phyloP scores from a whole-genome alignment of 2,797 vertebrate species.

The Petrocephalus schoutedeni region DNA sequence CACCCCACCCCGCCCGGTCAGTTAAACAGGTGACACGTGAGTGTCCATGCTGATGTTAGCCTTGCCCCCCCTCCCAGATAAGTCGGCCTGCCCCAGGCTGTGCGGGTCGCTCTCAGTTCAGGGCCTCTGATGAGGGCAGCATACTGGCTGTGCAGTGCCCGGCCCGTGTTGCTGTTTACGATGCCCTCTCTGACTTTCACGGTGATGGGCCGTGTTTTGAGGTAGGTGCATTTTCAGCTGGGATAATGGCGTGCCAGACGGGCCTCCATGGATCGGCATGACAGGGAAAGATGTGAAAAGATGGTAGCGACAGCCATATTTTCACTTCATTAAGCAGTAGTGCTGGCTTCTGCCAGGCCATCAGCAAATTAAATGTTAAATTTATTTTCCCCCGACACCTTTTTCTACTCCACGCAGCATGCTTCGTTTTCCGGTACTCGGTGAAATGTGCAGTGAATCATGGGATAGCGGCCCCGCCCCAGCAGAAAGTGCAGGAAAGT shows the following conservation, averaged over 20 bases:
- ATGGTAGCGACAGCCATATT: background rate
- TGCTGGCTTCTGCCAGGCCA: background rate
- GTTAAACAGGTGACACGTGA: background rate
- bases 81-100: background rate
- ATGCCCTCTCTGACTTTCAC: background rate
- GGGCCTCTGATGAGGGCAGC: background rate
- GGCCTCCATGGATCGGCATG: background rate
- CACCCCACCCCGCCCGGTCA: background rate
- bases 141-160: background rate
- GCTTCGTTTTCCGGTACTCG: background rate
- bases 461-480: background rate
- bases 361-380: background rate
- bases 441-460: background rate
- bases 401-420: background rate
- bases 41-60: background rate
- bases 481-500: background rate
- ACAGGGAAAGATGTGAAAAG: background rate
- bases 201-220: background rate
- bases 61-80: background rate
- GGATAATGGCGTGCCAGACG: background rate
- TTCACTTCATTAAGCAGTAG: background rate
- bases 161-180: background rate
- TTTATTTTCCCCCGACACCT: background rate
- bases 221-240: background rate
- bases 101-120: background rate